Evolutionary conservation across 2,797 vertebrate genomes (phyloP).

Genomic region (Trichosurus vulpecula): DNA sequence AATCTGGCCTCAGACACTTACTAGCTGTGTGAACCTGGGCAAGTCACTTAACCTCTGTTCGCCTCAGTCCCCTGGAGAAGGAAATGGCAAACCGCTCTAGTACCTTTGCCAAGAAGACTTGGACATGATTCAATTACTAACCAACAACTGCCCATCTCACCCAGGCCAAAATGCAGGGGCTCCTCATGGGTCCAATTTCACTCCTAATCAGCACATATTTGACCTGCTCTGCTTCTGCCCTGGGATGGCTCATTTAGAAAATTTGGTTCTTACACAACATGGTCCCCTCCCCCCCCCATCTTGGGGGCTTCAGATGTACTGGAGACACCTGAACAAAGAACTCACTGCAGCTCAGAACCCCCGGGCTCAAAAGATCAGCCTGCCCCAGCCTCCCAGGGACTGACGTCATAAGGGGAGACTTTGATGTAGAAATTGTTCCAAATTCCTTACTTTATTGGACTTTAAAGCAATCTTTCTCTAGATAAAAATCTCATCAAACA

Average conservation of each 20-base stretch:
- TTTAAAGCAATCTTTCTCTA: neutral
- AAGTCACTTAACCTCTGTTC: neutral
- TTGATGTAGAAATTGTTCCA: neutral
- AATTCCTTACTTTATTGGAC: neutral
- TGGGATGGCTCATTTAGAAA: neutral
- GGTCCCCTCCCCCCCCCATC: too few species aligned
- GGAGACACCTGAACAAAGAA: neutral
- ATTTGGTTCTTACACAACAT: neutral
- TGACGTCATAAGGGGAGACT: neutral
- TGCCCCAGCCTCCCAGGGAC: rapidly evolving
- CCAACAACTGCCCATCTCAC: neutral
- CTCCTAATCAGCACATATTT: neutral
- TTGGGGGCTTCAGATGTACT: neutral
- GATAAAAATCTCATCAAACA: neutral
- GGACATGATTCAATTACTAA: neutral
- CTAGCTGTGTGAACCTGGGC: too few species aligned
- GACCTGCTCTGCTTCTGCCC: neutral
- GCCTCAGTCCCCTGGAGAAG: neutral
- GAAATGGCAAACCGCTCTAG: neutral
- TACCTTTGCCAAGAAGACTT: neutral
- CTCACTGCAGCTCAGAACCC: neutral
- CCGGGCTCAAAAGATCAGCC: neutral
- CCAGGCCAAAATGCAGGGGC: neutral
- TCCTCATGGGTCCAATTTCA: neutral
- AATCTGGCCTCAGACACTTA: neutral